Evolutionary conservation across 92 coral and sea anemone genomes (phyloP).

Genomic region (Parazoanthus swiftii): DNA sequence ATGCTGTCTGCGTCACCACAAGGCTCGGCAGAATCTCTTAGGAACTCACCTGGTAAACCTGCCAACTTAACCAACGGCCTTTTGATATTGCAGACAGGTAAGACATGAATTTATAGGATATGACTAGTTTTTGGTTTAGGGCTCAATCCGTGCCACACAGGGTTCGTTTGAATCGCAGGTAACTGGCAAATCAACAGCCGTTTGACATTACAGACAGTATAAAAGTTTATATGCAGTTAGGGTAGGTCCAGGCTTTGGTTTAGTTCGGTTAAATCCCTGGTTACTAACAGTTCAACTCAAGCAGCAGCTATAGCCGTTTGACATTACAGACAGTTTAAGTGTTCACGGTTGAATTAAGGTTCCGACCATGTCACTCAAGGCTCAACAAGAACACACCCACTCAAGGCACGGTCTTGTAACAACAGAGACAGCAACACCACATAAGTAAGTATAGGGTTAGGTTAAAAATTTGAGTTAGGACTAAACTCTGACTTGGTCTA

Average conservation of each 20-base stretch:
- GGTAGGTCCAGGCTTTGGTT: too few relatives aligned
- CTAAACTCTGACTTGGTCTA: not conserved
- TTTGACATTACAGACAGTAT: too few relatives aligned
- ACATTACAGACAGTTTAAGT: too few relatives aligned
- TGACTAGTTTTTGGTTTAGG: not conserved
- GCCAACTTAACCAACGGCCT: slow-evolving; percentile 51
- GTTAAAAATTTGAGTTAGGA: not conserved
- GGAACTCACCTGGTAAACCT: slow-evolving; percentile 55
- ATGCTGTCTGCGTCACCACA: slow-evolving; percentile 60
- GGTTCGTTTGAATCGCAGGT: not conserved
- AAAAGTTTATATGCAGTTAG: too few relatives aligned
- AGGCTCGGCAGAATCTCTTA: slow-evolving; percentile 70
- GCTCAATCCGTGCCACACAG: not conserved
- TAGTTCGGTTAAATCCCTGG: not conserved
- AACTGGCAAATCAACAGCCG: too few relatives aligned
- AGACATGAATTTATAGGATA: too few relatives aligned
- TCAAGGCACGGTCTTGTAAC: not conserved
- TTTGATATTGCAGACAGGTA: slow-evolving; percentile 59
- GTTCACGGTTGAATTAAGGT: too few relatives aligned
- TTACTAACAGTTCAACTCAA: too few relatives aligned
- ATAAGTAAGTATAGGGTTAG: not conserved
- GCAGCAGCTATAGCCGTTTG: too few relatives aligned
- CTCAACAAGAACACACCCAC: not conserved
- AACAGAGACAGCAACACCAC: not conserved
- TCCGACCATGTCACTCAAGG: not conserved